Percentiles rank a stretch among this genome's conserved stretches.
Conservation (phyloP, 2,113 vertebrate species). For the Leucosticte australis region DNA sequence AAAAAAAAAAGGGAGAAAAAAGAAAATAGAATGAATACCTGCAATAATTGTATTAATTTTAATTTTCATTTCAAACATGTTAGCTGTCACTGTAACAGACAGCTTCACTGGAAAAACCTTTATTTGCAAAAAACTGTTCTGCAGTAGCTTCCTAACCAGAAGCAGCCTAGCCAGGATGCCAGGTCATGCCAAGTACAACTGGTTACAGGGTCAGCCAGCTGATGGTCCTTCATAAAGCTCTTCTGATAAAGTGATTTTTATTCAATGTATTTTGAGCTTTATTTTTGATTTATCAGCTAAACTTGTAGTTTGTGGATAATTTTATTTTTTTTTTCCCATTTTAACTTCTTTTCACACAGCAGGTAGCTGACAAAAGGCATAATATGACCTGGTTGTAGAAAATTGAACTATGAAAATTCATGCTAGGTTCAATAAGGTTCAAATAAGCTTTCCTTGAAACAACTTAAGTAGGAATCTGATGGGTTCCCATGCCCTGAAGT, state of each 20-base stretch:
- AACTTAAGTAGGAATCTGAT: not conserved
- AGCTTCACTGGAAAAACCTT: not conserved
- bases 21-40: not conserved
- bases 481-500: not conserved
- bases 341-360: not conserved
- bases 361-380: not conserved
- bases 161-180: not conserved
- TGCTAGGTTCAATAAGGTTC: not conserved
- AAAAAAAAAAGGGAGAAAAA: not conserved
- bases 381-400: not conserved
- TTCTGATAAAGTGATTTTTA: not conserved
- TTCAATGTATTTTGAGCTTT: not conserved
- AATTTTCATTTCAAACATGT: not conserved
- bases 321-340: not conserved
- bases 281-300: not conserved
- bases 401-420: not conserved
- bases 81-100: not conserved
- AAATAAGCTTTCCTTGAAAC: not conserved
- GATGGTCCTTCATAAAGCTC: not conserved
- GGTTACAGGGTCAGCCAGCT: not conserved
- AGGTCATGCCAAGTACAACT: rapidly evolving
- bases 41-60: not conserved
- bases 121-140: not conserved
- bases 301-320: not conserved
- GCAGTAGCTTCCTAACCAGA: not conserved